phyloP scores from a whole-genome alignment of 2,888 invertebrate species.

The Trissoscelio sp. region DNA sequence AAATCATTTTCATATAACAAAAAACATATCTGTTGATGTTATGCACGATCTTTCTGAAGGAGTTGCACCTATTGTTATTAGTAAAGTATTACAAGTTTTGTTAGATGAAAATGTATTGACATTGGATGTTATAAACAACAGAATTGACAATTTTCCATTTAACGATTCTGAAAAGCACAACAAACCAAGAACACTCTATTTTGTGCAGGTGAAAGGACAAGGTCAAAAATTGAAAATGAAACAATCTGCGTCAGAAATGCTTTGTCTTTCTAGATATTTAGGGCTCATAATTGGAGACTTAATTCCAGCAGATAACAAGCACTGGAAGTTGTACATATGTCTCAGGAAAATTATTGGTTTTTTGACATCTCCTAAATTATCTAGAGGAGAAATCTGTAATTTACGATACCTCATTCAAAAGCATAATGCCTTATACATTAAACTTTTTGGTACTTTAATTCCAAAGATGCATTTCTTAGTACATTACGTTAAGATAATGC shows the following conservation, averaged over 20 bases:
- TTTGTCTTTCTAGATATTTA: background rate
- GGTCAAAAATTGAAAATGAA: constrained; percentile 3
- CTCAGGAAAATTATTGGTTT: background rate
- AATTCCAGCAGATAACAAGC: background rate
- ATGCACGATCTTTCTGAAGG: constrained; percentile 42
- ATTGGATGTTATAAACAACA: constrained; percentile 40
- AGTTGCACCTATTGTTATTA: constrained; percentile 25
- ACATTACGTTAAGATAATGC: constrained; percentile 1
- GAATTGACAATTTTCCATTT: background rate
- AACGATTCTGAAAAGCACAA: background rate
- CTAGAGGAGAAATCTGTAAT: background rate
- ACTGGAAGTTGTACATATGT: background rate
- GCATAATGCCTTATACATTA: background rate
- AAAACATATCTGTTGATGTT: constrained; percentile 5
- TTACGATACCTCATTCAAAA: background rate
- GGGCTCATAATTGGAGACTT: background rate
- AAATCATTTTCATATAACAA: constrained; percentile 50
- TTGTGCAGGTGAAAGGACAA: background rate
- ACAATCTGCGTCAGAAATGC: background rate
- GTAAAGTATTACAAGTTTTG: constrained; percentile 29
- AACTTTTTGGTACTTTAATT: constrained; percentile 1
- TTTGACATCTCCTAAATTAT: constrained; percentile 1
- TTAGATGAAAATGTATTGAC: constrained; percentile 28
- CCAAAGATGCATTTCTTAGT: constrained; percentile 36
- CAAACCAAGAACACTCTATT: constrained; percentile 7